Conservation (phyloP, 2,113 vertebrate species). For the Rhodinocichla rosea region DNA sequence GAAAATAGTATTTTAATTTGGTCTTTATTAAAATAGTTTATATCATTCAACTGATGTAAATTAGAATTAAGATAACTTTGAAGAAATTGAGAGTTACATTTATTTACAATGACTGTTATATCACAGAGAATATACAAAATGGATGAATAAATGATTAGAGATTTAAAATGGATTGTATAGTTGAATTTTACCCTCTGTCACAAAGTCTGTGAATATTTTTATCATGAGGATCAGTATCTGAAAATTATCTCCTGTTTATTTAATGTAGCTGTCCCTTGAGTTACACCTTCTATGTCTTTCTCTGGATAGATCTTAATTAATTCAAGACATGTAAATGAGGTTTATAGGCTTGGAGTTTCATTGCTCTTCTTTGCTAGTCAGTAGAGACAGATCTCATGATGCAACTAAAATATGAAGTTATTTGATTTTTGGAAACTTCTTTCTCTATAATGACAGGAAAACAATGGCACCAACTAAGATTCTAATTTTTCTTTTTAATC, state of each 20-base stretch:
- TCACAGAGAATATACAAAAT: not conserved
- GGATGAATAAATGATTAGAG: not conserved
- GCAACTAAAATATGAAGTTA: not conserved
- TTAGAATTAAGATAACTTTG: not conserved
- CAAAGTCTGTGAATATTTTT: not conserved
- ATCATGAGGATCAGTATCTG: not conserved
- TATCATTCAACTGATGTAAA: not conserved
- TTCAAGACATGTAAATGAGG: not conserved
- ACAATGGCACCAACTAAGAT: not conserved
- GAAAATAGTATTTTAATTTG: not conserved
- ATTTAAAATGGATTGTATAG: not conserved
- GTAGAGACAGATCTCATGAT: not conserved
- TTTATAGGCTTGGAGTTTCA: not conserved
- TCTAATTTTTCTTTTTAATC: not conserved
- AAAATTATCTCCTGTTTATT: conserved; percentile 7
- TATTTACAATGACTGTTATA: not conserved
- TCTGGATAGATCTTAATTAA: not conserved
- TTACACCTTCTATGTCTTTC: not conserved
- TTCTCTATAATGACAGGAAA: not conserved
- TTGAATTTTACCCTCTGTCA: not conserved
- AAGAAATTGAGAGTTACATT: not conserved
- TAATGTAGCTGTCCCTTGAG: not conserved
- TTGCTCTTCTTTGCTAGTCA: not conserved
- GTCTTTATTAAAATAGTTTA: not conserved
- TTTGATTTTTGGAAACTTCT: not conserved